These are phyloP conservation scores for Eidolon dupreanum DNA, from an alignment of 2,797 vertebrate genomes.

Conservation along the genomic window DNA sequence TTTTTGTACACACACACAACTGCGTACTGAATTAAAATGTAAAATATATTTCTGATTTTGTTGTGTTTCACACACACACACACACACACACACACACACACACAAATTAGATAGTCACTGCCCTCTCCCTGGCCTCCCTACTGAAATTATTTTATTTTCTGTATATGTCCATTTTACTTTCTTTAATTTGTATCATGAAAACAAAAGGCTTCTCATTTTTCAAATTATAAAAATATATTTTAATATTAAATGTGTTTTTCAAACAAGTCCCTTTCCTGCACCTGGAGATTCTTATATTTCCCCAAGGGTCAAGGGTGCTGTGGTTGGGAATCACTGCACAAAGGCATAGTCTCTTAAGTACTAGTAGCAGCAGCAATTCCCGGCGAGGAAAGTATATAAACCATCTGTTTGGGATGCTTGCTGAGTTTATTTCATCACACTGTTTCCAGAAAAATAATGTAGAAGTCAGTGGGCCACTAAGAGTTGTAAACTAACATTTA, in stretches of 20 bases:
- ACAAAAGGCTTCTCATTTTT: not conserved
- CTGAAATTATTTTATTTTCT: conserved; percentile 31
- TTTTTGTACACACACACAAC: not conserved
- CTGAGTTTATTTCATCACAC: not conserved
- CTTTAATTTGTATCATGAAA: not conserved
- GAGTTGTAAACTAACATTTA: not conserved
- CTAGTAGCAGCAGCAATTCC: not conserved
- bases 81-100: not conserved
- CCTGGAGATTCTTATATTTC: not conserved
- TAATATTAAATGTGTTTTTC: not conserved
- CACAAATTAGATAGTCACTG: not conserved
- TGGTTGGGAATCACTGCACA: not conserved
- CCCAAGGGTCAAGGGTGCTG: not conserved
- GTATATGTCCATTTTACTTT: not conserved
- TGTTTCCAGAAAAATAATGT: not conserved
- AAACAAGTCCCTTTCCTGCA: not conserved
- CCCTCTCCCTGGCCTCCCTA: not conserved
- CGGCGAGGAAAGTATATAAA: not conserved
- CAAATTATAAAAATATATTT: conserved; percentile 20
- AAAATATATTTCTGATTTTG: not conserved
- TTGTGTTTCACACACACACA: not conserved
- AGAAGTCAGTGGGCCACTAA: not conserved
- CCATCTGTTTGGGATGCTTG: not conserved
- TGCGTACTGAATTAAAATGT: not conserved
- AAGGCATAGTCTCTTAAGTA: not conserved